These are phyloP conservation scores for Drosophila pallidifrons DNA, from an alignment of 1,140 invertebrate species.

Conservation along the genomic window DNA sequence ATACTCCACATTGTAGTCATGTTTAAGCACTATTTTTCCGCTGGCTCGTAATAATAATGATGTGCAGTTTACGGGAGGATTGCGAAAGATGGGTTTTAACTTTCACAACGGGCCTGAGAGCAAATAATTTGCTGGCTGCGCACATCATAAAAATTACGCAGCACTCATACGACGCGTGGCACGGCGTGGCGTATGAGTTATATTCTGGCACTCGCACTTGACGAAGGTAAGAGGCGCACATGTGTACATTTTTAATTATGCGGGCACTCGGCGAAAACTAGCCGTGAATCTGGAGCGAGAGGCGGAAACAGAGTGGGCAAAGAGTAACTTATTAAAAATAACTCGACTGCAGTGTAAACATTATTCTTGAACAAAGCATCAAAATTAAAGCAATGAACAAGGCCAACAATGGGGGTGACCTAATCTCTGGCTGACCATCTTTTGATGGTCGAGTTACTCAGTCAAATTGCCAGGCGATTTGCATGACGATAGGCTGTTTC, in stretches of 20 bases:
- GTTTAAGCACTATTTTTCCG: constrained; percentile 35
- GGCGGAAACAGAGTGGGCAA: constrained; percentile 20
- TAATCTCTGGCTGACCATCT: constrained; percentile 54
- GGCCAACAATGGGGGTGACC: constrained; percentile 39
- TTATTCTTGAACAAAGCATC: constrained; percentile 58
- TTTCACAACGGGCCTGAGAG: constrained; percentile 33
- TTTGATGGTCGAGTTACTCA: constrained; percentile 59
- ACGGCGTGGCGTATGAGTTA: neutral
- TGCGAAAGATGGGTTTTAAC: constrained; percentile 17
- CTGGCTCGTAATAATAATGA: constrained; percentile 50
- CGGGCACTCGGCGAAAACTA: constrained; percentile 54
- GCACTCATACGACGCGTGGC: constrained; percentile 42
- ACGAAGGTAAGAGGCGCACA: constrained; percentile 41
- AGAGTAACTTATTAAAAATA: constrained; percentile 71
- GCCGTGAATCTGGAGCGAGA: constrained; percentile 54
- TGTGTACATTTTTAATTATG: constrained; percentile 81
- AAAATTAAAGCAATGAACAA: constrained; percentile 47
- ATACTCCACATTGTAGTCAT: constrained; percentile 39
- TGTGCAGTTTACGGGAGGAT: constrained; percentile 33
- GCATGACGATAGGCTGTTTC: constrained; percentile 54
- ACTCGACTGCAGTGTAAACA: constrained; percentile 59
- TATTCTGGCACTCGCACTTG: neutral
- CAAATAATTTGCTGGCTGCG: constrained; percentile 44
- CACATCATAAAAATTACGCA: constrained; percentile 41
- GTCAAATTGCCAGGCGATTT: constrained; percentile 58